Evolutionary conservation across 2,888 invertebrate species (phyloP).

Genomic region (Hipparchia semele): DNA sequence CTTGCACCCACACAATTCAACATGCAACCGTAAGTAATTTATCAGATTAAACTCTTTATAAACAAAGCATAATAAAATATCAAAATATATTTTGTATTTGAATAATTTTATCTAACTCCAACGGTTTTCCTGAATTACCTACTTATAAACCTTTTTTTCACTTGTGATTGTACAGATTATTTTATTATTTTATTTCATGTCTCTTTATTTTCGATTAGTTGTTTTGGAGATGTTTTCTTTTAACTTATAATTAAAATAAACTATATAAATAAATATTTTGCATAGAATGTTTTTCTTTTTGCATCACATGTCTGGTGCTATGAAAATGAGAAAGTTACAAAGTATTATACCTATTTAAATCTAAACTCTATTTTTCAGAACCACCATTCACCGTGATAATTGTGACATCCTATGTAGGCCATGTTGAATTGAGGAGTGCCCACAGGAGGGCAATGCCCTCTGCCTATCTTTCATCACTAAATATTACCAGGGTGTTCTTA

Average conservation of each 20-base stretch:
- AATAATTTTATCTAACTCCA: neutral
- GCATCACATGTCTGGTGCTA: too few relatives aligned
- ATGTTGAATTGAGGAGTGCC: constrained; percentile 87
- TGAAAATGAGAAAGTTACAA: neutral
- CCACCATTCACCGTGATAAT: constrained; percentile 73
- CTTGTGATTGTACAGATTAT: too few relatives aligned
- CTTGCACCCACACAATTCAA: constrained; percentile 49
- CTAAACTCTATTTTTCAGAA: constrained; percentile 50
- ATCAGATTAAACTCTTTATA: neutral
- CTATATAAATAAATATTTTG: too few relatives aligned
- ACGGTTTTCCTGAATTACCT: neutral
- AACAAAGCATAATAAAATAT: neutral
- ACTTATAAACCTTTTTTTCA: neutral
- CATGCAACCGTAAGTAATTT: constrained; percentile 54
- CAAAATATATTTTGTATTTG: constrained; percentile 6
- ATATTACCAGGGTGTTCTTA: constrained; percentile 86
- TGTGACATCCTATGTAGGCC: constrained; percentile 90
- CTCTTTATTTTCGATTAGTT: too few relatives aligned
- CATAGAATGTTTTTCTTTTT: too few relatives aligned
- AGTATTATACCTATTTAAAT: neutral
- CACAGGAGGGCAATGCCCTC: constrained; percentile 86
- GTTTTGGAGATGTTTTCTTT: too few relatives aligned
- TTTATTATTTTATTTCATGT: too few relatives aligned
- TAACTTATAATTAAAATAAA: too few relatives aligned
- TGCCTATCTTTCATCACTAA: constrained; percentile 81